phyloP scores from a whole-genome alignment of 2,797 vertebrate genomes.

The Spea hammondii region DNA sequence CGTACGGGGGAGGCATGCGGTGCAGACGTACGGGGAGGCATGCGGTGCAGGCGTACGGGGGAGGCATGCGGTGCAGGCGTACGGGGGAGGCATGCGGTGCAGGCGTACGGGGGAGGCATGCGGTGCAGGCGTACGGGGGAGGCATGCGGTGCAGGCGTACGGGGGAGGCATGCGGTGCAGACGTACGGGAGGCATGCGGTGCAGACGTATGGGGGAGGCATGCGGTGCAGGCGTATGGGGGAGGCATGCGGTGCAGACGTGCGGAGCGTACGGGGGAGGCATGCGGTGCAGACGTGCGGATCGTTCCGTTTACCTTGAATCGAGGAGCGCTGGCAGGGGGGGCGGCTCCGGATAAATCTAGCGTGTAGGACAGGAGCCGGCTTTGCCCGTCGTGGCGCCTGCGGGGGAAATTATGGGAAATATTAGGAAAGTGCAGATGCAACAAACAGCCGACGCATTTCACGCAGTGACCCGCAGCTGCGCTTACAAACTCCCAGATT shows the following conservation, averaged over 20 bases:
- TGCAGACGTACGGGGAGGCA: neutral
- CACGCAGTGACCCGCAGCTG: too few relatives aligned
- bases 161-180: too few relatives aligned
- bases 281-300: neutral
- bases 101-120: neutral
- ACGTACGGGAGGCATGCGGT: neutral
- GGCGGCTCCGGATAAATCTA: slow-evolving; percentile 34
- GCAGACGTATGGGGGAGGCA: neutral
- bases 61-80: neutral
- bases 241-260: neutral
- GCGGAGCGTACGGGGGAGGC: neutral
- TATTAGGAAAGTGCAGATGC: too few relatives aligned
- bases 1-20: neutral
- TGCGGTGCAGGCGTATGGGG: neutral
- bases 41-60: neutral
- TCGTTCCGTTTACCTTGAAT: slow-evolving; percentile 28
- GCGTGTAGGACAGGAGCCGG: slow-evolving; percentile 33
- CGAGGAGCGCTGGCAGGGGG: slow-evolving; percentile 16
- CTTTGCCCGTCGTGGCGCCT: slow-evolving; percentile 33
- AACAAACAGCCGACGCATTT: too few relatives aligned
- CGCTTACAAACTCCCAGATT: too few relatives aligned
- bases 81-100: too few relatives aligned
- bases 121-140: neutral
- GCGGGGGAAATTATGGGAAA: neutral
- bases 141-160: neutral